Evolutionary conservation across 2,113 vertebrate species (phyloP), one percentile per base, ranked within the genome.

Genomic region (Anolis sagrei): DNA sequence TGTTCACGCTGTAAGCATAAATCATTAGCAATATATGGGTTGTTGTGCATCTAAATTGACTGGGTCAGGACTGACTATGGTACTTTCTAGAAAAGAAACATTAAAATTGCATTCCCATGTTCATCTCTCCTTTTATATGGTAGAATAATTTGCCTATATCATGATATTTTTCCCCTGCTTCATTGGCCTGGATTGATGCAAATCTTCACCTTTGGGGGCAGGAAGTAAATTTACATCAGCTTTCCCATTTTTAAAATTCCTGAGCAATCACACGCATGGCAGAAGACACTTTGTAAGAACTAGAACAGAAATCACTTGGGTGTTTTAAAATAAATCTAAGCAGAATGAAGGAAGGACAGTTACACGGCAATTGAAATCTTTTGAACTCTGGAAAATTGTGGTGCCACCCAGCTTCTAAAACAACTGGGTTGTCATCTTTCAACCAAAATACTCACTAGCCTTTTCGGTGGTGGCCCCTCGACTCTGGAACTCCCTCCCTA

Each of bases 331-430:
- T 44, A 32, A 49, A 3, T 48, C 32, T 1, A 76, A 77, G 78
- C 58, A 0, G 74, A 72, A n/a, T 2, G 48, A 72, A 82, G 62
- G 70, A 0, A 0, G 1, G 0, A 4, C 44, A 68, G 0, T 0
- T 7, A 6, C 19, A 39, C 0, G 54, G 58, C 74, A 73, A 0
- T 2, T 1, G 74, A 7, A 6, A 18, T 9, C 3, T 36, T 82
- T 29, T 58, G 69, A 70, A 18, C 25, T 48, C 27, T 25, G 5
- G 58, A 48, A 76, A 64, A 25, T 44, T 32, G 39, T 49, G 13
- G 13, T 54, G 23, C 69, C 58, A 44, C 32, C 51, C 34, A 19
- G n/a, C 18, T 58, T 70, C 49, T 75, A 74, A 83, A 83, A 74
- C 51, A 75, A 68, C 5, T 9, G 10, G 19, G 32, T 72, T 72